A percentile compares a stretch with the other conserved stretches of the same genome.
Evolutionary conservation across 92 coral and sea anemone genomes (phyloP).

Genomic region (Parazoanthus darwini): DNA sequence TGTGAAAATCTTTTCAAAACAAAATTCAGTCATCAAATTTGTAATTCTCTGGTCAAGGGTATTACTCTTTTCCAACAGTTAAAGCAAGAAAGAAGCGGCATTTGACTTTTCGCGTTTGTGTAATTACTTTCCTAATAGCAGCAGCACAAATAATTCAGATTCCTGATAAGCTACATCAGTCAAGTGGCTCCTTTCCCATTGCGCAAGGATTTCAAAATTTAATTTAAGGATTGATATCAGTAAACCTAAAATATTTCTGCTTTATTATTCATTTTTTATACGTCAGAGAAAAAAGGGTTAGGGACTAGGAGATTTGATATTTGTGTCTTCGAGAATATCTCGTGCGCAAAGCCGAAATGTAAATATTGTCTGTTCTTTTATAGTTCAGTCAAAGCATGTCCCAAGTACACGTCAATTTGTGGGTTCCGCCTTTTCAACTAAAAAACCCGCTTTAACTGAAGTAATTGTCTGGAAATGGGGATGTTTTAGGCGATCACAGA

Average conservation of each 20-base stretch:
- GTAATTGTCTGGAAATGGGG: slow-evolving; percentile 53
- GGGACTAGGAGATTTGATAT: neutral
- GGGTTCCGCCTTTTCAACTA: slow-evolving; percentile 20
- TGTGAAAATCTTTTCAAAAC: neutral
- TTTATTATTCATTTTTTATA: neutral
- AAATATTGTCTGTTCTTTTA: slow-evolving; percentile 19
- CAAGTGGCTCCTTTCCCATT: neutral
- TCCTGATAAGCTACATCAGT: neutral
- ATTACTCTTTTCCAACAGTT: neutral
- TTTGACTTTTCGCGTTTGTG: neutral
- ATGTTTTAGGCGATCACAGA: slow-evolving; percentile 34
- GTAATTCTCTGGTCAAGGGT: neutral
- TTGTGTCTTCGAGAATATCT: neutral
- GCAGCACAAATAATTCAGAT: slow-evolving; percentile 8
- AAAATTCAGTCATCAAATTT: neutral
- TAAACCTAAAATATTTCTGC: neutral
- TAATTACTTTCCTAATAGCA: slow-evolving; percentile 14
- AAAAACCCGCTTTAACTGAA: slow-evolving; percentile 5
- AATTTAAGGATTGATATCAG: slow-evolving; percentile 8
- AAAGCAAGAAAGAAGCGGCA: neutral
- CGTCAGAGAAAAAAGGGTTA: neutral
- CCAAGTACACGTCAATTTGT: slow-evolving; percentile 31
- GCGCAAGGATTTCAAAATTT: slow-evolving; percentile 5
- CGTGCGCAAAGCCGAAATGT: slow-evolving; percentile 20
- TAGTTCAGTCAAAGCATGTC: slow-evolving; percentile 32